Conservation (phyloP, 1,140 invertebrate genomes). For the Philotrypesis tridentata region DNA sequence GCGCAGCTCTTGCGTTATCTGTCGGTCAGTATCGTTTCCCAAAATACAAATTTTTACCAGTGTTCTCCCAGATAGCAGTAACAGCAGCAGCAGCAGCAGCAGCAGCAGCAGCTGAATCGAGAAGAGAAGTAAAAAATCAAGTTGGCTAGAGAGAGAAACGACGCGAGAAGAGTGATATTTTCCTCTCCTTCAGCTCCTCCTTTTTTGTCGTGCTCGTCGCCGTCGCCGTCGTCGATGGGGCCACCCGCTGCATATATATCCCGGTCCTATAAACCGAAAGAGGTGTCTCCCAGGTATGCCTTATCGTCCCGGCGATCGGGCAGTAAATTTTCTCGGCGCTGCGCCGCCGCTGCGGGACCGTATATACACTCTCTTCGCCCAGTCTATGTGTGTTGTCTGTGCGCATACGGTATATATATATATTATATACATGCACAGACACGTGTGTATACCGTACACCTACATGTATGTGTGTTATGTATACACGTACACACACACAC, state of each 20-base stretch:
- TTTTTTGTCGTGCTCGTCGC: conserved; percentile 9
- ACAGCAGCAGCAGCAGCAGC: background rate
- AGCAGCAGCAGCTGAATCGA: background rate
- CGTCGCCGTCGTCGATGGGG: conserved; percentile 42
- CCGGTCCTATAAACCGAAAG: conserved; percentile 50
- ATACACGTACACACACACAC: background rate
- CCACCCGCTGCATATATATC: conserved; percentile 49
- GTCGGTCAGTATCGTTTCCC: conserved; percentile 30
- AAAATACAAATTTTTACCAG: conserved; percentile 47
- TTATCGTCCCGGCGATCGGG: conserved; percentile 42
- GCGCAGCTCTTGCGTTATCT: too few species aligned
- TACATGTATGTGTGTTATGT: background rate
- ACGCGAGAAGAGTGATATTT: conserved; percentile 28
- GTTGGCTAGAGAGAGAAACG: background rate
- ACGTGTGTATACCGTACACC: too few species aligned
- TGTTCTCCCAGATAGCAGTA: background rate
- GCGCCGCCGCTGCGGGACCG: conserved; percentile 10
- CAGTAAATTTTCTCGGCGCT: conserved; percentile 45
- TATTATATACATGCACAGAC: too few species aligned
- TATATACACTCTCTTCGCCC: background rate
- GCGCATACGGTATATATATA: too few species aligned
- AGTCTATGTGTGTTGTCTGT: too few species aligned
- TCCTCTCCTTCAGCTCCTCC: background rate
- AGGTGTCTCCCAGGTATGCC: conserved; percentile 50
- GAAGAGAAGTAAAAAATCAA: background rate